These are phyloP conservation scores for Connochaetes taurinus DNA, from an alignment of 2,113 vertebrate genomes.

Conservation along the genomic window DNA sequence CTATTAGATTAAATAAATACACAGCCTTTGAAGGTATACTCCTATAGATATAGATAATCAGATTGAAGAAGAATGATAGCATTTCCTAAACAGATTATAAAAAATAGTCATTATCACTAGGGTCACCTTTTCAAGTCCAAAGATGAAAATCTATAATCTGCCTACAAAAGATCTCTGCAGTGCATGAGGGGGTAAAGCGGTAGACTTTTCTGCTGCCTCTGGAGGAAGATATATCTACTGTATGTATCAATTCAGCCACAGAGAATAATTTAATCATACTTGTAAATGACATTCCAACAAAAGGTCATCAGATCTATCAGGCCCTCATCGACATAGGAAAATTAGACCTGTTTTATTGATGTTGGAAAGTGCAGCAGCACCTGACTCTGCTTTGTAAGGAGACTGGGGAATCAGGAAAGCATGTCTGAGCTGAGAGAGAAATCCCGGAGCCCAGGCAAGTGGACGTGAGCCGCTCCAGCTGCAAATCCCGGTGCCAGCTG, in stretches of 20 bases:
- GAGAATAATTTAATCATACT: slow-evolving; percentile 75
- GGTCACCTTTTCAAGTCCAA: slow-evolving; percentile 62
- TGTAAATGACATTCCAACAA: slow-evolving; percentile 66
- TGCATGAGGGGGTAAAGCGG: not conserved
- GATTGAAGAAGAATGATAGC: slow-evolving; percentile 20
- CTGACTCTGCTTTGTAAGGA: not conserved
- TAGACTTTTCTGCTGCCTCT: slow-evolving; percentile 51
- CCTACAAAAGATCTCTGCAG: not conserved
- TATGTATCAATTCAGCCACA: slow-evolving; percentile 33
- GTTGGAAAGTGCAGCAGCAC: not conserved
- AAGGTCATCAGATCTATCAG: slow-evolving; percentile 72
- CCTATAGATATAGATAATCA: not conserved
- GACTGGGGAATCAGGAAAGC: not conserved
- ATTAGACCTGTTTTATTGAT: slow-evolving; percentile 53
- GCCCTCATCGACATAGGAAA: slow-evolving; percentile 30
- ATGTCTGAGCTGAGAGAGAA: not conserved
- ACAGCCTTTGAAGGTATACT: not conserved
- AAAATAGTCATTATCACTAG: not conserved
- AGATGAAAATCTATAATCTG: slow-evolving; percentile 48
- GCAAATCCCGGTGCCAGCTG: not conserved
- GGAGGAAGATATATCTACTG: slow-evolving; percentile 56
- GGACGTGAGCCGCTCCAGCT: accelerated
- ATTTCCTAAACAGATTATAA: not conserved
- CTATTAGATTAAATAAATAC: not conserved
- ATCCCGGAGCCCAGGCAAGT: accelerated